Base-by-base conservation (phyloP, 2,797 vertebrate genomes). In the Spizella passerina region DNA sequence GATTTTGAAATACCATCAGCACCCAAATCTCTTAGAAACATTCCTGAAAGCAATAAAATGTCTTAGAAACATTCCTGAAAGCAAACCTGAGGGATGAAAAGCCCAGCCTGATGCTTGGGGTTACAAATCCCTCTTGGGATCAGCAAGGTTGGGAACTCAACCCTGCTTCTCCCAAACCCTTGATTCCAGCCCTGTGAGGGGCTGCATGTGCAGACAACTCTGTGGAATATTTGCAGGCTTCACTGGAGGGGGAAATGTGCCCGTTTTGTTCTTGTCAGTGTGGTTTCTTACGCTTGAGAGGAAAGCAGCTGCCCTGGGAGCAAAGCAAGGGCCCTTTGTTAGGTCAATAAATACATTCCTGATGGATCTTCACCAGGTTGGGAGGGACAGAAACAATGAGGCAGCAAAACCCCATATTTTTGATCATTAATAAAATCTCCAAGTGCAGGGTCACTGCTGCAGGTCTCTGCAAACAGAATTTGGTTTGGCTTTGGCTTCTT, bases 231-330 rank as follows among this genome's bases (percentile, higher is more conserved):
- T 65, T 88, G 65, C 76, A 92, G 15, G 13, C 68, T 85, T 69
- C 57, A 79, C 78, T 84, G 20, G 60, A 72, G 73, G 85, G 59
- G 23, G 81, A 86, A 86, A 88, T 14, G 89, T 63, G 69, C 30
- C 75, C 2, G 0, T 73, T 93, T 69, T 66, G 81, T 7, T 71
- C 80, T 43, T 46, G 50, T 82, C 83, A 85, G 0, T 38, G 82
- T 1, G 1, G 76, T 21, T 90, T 27, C 65, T 96, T 66, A 82
- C 1, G 15, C 88, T 85, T 69, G 78, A 93, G 84, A 91, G 81
- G 82, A 72, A 79, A 34, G 19, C 38, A 68, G 43, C 80, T 41
- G 46, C 76, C 50, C 63, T 8, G 3, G 5, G 80, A 80, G 86
- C 56, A 46, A 36, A 79, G 63, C 1, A 6, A 80, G 38, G 47